Evolutionary conservation across 2,888 invertebrate species (phyloP).

Genomic region (Dynastes maya): DNA sequence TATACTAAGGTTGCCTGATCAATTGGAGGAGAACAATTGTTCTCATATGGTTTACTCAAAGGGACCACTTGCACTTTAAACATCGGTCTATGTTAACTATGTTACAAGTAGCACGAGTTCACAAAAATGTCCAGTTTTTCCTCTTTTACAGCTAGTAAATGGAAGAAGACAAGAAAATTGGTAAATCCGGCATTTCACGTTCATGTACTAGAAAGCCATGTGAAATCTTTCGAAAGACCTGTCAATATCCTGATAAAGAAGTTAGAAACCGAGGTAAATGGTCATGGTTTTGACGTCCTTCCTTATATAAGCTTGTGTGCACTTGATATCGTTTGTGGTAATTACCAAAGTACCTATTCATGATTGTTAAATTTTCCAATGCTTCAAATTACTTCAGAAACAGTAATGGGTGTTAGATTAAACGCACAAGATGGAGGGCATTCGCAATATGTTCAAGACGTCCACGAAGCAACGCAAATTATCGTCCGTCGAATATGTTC

Average conservation of each 20-base stretch:
- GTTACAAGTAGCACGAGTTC: too few relatives aligned
- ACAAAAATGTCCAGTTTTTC: too few relatives aligned
- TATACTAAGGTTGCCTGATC: neutral
- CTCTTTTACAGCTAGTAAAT: constrained; percentile 69
- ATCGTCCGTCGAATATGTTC: constrained; percentile 59
- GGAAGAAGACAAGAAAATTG: constrained; percentile 79
- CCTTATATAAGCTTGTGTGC: constrained; percentile 75
- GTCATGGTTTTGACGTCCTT: constrained; percentile 73
- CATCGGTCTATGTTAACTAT: too few relatives aligned
- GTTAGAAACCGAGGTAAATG: constrained; percentile 66
- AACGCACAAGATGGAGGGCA: constrained; percentile 80
- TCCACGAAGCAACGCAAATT: constrained; percentile 72
- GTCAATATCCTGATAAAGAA: constrained; percentile 73
- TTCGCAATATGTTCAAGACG: constrained; percentile 81
- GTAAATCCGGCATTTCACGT: constrained; percentile 85
- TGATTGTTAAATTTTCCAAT: too few relatives aligned
- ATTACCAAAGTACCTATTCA: constrained; percentile 48
- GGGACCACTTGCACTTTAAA: too few relatives aligned
- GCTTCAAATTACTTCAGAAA: constrained; percentile 61
- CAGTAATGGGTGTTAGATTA: constrained; percentile 86
- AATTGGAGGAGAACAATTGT: constrained; percentile 72
- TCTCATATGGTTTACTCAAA: too few relatives aligned
- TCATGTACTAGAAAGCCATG: constrained; percentile 79
- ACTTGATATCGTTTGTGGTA: constrained; percentile 76
- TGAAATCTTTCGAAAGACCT: constrained; percentile 80